Percentiles rank a stretch among this genome's conserved stretches.
phyloP scores from a whole-genome alignment of 2,113 vertebrate species.

The Podiceps cristatus region DNA sequence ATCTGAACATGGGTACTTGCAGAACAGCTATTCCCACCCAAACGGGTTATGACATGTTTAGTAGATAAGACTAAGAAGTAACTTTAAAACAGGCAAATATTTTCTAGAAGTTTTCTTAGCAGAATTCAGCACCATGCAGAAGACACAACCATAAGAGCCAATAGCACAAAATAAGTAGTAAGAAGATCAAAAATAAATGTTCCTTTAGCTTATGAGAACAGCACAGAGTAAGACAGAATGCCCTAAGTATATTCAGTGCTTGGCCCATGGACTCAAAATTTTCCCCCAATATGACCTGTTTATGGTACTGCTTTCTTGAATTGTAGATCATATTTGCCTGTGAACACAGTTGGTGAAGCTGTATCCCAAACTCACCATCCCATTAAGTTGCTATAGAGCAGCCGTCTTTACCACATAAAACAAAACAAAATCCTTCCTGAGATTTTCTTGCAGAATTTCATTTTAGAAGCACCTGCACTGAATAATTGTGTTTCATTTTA shows the following conservation, averaged over 20 bases:
- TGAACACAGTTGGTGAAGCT: rapidly evolving
- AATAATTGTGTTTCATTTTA: background rate
- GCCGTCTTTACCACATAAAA: background rate
- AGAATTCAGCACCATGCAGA: background rate
- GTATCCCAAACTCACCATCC: background rate
- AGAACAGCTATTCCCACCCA: background rate
- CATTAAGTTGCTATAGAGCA: background rate
- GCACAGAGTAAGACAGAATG: background rate
- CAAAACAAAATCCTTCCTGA: background rate
- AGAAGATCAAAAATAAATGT: background rate
- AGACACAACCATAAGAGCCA: background rate
- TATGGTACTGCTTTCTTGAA: background rate
- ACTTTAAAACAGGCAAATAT: background rate
- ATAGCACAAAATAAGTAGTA: background rate
- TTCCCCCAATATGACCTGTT: background rate
- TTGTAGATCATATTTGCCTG: background rate
- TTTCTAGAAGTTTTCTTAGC: background rate
- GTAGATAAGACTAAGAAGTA: background rate
- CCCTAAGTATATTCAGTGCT: background rate
- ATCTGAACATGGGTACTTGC: background rate
- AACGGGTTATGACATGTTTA: background rate
- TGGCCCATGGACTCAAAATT: background rate
- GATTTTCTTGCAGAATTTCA: background rate
- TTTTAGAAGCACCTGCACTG: background rate
- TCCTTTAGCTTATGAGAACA: background rate